Evolutionary conservation across 2,888 invertebrate species (phyloP).

Genomic region (Cordilura impudica): DNA sequence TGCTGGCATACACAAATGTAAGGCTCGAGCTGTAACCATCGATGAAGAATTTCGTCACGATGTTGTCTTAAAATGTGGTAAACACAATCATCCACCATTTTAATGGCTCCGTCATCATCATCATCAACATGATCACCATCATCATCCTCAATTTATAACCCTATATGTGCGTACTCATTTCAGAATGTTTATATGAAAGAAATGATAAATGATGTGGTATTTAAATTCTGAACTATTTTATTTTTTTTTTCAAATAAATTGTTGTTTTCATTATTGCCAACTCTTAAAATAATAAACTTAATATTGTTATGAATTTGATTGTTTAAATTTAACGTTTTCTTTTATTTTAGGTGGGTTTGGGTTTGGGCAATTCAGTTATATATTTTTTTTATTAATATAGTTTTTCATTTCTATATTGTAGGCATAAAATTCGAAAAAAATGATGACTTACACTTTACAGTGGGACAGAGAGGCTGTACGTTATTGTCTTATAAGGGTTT

Average conservation of each 20-base stretch:
- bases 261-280: neutral
- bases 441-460: constrained; percentile 65
- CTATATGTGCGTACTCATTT: no score
- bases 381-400: constrained; percentile 49
- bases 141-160: no score
- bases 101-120: constrained; percentile 64
- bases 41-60: constrained; percentile 74
- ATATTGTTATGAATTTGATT: constrained; percentile 39
- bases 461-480: constrained; percentile 76
- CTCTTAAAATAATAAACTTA: constrained; percentile 45
- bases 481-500: constrained; percentile 74
- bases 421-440: constrained; percentile 34
- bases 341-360: constrained; percentile 9
- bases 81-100: constrained; percentile 78
- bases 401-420: constrained; percentile 41
- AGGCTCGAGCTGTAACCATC: constrained; percentile 77
- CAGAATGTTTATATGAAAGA: neutral
- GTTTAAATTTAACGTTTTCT: neutral
- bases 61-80: constrained; percentile 76
- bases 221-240: constrained; percentile 2
- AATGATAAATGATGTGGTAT: neutral
- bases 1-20: constrained; percentile 77
- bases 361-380: constrained; percentile 18
- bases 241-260: constrained; percentile 1
- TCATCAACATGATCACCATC: neutral